Conservation (phyloP, 2,888 invertebrate genomes). For the Thymelicus lineola region DNA sequence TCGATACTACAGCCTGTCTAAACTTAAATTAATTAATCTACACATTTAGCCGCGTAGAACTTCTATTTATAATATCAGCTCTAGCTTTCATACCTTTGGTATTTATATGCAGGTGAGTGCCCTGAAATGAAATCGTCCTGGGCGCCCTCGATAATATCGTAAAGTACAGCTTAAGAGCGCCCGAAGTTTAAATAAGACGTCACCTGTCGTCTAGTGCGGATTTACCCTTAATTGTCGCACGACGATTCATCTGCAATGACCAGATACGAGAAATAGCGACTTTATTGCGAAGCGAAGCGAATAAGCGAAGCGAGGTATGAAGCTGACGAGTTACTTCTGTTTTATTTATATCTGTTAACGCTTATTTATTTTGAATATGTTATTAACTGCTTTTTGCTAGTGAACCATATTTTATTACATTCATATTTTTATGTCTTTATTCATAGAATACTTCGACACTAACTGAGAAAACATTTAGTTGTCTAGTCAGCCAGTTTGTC, state of each 20-base stretch:
- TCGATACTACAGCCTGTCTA: too few species aligned
- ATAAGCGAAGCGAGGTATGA: background rate
- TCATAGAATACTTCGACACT: too few species aligned
- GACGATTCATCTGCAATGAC: conserved; percentile 39
- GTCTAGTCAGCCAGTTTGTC: too few species aligned
- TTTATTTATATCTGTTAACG: background rate
- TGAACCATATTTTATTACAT: too few species aligned
- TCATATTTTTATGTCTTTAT: too few species aligned
- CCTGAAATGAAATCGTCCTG: background rate
- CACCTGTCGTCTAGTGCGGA: conserved; percentile 68
- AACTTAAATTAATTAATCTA: too few species aligned
- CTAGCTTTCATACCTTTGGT: background rate
- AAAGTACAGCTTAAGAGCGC: conserved; percentile 58
- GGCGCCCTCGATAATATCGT: conserved; percentile 52
- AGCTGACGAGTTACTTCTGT: background rate
- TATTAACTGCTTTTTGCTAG: too few species aligned
- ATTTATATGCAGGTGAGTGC: conserved; percentile 6
- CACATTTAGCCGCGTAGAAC: too few species aligned
- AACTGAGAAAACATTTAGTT: too few species aligned
- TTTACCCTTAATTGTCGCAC: conserved; percentile 68
- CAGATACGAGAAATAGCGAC: conserved; percentile 16
- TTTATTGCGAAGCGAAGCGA: conserved; percentile 16
- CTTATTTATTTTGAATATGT: too few species aligned
- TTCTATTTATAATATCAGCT: conserved; percentile 9
- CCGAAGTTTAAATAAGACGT: conserved; percentile 71